These are phyloP conservation scores for Leptinotarsa defecta DNA, from an alignment of 1,140 invertebrate species.

Conservation along the genomic window DNA sequence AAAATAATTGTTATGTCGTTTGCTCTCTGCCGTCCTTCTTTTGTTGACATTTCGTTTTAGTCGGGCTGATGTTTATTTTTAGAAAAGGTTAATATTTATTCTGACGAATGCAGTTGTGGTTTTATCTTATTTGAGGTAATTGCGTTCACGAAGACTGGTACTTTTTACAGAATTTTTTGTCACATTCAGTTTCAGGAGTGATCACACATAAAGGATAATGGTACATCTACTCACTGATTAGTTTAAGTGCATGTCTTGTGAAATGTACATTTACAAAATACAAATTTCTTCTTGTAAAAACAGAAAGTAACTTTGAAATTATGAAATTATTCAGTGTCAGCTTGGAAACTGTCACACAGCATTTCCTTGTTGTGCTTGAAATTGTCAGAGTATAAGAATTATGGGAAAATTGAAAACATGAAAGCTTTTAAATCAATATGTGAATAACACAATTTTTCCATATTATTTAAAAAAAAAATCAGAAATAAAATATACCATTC, in stretches of 20 bases:
- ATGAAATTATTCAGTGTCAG: no score
- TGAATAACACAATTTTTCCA: no score
- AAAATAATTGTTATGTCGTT: slow-evolving; percentile 18
- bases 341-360: no score
- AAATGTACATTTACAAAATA: not conserved
- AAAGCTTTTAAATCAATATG: no score
- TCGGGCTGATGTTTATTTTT: not conserved
- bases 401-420: no score
- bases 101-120: slow-evolving; percentile 2
- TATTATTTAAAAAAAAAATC: no score
- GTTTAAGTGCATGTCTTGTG: not conserved
- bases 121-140: not conserved
- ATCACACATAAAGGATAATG: not conserved
- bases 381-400: no score
- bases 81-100: slow-evolving; percentile 9
- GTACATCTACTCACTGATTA: not conserved
- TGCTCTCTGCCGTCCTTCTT: slow-evolving; percentile 5
- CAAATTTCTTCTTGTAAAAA: no score
- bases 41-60: slow-evolving; percentile 8
- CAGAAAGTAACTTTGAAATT: no score
- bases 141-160: not conserved
- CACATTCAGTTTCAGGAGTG: not conserved
- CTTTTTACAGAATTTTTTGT: not conserved
- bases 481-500: no score
- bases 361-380: no score